phyloP scores from a whole-genome alignment of 2,888 invertebrate genomes.

The Oscheius sp. region DNA sequence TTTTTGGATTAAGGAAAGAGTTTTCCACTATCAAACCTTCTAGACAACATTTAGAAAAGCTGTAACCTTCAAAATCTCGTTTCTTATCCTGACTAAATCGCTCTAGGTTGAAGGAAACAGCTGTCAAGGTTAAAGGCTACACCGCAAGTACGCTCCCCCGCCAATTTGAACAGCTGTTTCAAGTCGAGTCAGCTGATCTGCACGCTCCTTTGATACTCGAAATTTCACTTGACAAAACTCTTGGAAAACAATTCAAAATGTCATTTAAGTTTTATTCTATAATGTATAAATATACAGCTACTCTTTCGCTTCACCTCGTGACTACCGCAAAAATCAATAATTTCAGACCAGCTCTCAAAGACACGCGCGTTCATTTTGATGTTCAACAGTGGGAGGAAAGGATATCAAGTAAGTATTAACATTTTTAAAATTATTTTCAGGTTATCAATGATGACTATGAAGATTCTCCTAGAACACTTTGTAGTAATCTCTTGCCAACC shows the following conservation, averaged over 20 bases:
- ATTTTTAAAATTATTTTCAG: conserved; percentile 5
- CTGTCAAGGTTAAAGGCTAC: conserved; percentile 22
- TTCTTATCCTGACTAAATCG: conserved; percentile 5
- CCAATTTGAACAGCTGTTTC: conserved; percentile 27
- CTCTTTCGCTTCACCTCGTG: too few species aligned
- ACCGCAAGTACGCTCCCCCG: conserved; percentile 1
- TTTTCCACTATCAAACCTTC: too few species aligned
- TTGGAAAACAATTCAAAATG: too few species aligned
- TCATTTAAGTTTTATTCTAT: too few species aligned
- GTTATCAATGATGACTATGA: conserved; percentile 36
- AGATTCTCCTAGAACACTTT: neutral
- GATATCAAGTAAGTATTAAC: conserved; percentile 8
- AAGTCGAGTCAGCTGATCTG: conserved; percentile 20
- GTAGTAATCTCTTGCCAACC: neutral
- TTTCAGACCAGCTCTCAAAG: neutral
- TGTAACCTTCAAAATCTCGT: too few species aligned
- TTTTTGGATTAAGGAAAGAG: too few species aligned
- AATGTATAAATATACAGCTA: too few species aligned
- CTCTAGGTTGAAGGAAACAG: neutral
- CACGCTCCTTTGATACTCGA: conserved; percentile 12
- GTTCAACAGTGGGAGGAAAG: conserved; percentile 14
- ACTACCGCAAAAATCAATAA: too few species aligned
- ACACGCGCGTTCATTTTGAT: neutral
- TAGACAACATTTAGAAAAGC: too few species aligned
- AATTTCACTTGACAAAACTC: too few species aligned